Evolutionary conservation across 2,113 vertebrate genomes (phyloP), one percentile per base, ranked within the genome.

Genomic region (Pachyramphus minor): DNA sequence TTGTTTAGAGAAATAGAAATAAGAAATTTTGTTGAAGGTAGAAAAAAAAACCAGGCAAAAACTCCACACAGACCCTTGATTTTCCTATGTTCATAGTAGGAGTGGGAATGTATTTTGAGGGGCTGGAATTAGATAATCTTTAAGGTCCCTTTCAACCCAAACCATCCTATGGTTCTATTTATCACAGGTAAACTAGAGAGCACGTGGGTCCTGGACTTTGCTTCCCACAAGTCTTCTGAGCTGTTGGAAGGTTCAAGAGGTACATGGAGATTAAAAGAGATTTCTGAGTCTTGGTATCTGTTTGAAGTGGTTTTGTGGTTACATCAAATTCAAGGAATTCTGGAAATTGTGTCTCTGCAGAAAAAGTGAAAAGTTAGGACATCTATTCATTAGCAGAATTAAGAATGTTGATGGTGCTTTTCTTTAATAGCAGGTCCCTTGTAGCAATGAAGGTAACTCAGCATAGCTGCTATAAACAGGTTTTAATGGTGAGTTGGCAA

Each of bases 21-120:
- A 24, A 76, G 7, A 4, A 0, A 8, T 23, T 77, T 39, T 50
- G 5, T 45, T 50, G 24, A 44, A 84, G 16, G 31, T 23, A 23
- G 11, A 12, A 73, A 76, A 68, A 55, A 60, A 25, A 4, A 3
- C 39, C 12, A 12, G 1, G 31, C 30, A 30, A 35, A 35, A 22
- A 6, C 0, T 0, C 7, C 14, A 17, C 25, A 14, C 5, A 41
- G 4, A 42, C 9, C 4, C 5, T 37, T 25, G 52, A 2, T 13
- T 72, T 79, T 73, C 7, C 7, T 14, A 11, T 20, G 19, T 14
- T 64, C 14, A 49, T 73, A 79, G 3, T 3, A 25, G 19, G 52
- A 72, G 7, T 6, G 14, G 24, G 22, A 50, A 23, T 56, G 22
- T 11, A 6, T 56, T 77, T 28, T 35, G 8, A 2, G 22, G 5